Conservation (phyloP, 2,888 invertebrate genomes). For the Sphinx pinastri region DNA sequence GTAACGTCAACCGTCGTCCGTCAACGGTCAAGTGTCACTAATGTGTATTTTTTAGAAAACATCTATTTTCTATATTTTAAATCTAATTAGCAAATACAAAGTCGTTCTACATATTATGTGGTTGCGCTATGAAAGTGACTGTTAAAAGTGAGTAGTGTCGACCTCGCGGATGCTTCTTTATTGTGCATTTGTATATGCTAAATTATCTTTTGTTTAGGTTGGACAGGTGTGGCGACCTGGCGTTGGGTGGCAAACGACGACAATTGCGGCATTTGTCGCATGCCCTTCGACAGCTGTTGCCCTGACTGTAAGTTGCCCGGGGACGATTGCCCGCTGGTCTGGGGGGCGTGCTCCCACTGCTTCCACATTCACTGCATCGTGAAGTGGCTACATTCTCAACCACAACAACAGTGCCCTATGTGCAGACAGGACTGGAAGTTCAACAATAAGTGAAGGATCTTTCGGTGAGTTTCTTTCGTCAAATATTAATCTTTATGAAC, state of each 20-base stretch:
- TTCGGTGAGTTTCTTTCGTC: constrained; percentile 36
- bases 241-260: constrained; percentile 99
- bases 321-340: constrained; percentile 98
- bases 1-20: too few species aligned
- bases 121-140: constrained; percentile 83
- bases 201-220: constrained; percentile 81
- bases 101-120: not conserved
- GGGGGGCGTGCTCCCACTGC: constrained; percentile 99
- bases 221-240: constrained; percentile 99
- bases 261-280: constrained; percentile 99
- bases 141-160: constrained; percentile 82
- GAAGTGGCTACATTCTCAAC: constrained; percentile 98
- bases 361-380: constrained; percentile 99
- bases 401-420: constrained; percentile 96
- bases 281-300: constrained; percentile 99
- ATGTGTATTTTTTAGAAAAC: too few species aligned
- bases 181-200: not conserved
- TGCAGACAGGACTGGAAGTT: constrained; percentile 99
- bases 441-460: constrained; percentile 86
- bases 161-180: not conserved
- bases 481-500: too few species aligned
- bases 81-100: not conserved
- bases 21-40: too few species aligned
- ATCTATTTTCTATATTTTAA: too few species aligned
- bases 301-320: constrained; percentile 99